Percentiles rank a stretch among this genome's conserved stretches.
Evolutionary conservation across 2,888 invertebrate genomes (phyloP).

Genomic region (Lacanobia oleracea): DNA sequence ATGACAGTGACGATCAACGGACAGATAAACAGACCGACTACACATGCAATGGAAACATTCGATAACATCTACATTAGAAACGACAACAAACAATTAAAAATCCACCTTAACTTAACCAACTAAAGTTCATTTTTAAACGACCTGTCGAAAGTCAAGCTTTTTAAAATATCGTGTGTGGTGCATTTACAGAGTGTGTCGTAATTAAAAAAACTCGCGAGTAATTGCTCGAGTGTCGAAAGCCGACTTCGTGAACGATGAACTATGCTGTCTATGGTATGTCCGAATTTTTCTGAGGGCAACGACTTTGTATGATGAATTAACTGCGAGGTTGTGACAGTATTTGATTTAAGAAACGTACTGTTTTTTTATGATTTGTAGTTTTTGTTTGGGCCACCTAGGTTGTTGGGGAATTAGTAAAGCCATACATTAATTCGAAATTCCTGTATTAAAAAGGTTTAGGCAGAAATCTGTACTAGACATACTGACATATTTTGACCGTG

Average conservation of each 20-base stretch:
- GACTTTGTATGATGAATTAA: constrained; percentile 64
- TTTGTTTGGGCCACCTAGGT: constrained; percentile 20
- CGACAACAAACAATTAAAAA: constrained; percentile 28
- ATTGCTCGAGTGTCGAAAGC: constrained; percentile 70
- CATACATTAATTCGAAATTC: background rate
- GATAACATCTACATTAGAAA: constrained; percentile 70
- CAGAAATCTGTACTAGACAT: background rate
- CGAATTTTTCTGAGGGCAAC: constrained; percentile 73
- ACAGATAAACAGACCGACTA: constrained; percentile 70
- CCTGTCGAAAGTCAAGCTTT: constrained; percentile 43
- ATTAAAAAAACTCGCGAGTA: constrained; percentile 73
- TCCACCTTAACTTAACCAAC: background rate
- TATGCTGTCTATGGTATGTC: constrained; percentile 68
- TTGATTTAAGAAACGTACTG: constrained; percentile 13
- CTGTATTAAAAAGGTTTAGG: background rate
- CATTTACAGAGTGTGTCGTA: constrained; percentile 74
- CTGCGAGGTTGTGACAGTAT: constrained; percentile 37
- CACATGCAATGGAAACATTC: constrained; percentile 70
- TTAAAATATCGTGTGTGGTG: constrained; percentile 66
- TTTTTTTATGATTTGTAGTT: background rate
- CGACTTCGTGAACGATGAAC: constrained; percentile 69
- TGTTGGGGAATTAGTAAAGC: background rate
- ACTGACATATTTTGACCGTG: background rate
- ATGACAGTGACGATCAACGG: constrained; percentile 71
- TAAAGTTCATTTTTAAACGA: constrained; percentile 13